phyloP scores from a whole-genome alignment of 1,140 invertebrate species.

The Bombus impatiens region DNA sequence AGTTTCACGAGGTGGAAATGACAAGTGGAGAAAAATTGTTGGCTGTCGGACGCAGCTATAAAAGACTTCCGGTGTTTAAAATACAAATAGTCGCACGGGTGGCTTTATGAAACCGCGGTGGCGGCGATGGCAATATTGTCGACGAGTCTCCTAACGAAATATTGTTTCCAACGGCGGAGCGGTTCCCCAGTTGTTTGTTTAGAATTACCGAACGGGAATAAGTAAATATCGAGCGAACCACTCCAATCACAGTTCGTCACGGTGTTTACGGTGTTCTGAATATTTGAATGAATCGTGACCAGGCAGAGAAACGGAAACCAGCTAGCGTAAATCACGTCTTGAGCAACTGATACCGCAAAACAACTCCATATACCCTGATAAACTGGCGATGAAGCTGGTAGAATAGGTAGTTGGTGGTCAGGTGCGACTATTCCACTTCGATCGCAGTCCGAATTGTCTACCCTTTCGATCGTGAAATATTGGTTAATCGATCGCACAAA shows the following conservation, averaged over 20 bases:
- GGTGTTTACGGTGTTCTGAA: slow-evolving; percentile 19
- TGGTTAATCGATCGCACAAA: not conserved
- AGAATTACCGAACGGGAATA: slow-evolving; percentile 14
- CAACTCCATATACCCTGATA: not conserved
- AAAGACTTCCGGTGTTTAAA: not conserved
- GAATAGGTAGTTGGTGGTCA: not conserved
- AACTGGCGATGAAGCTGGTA: not conserved
- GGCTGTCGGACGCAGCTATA: not conserved
- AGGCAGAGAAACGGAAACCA: not conserved
- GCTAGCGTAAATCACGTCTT: slow-evolving; percentile 27
- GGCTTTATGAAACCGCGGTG: not conserved
- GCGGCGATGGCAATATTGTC: not conserved
- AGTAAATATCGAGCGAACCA: slow-evolving; percentile 8
- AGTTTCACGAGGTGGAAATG: not conserved
- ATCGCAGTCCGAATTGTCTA: not conserved
- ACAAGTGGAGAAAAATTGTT: not conserved
- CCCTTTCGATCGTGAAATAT: not conserved
- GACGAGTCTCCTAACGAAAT: not conserved
- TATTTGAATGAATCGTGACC: slow-evolving; percentile 35
- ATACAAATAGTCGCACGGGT: not conserved
- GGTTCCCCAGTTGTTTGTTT: not conserved
- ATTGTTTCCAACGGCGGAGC: not conserved
- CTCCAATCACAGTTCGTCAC: slow-evolving; percentile 9
- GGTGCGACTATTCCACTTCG: not conserved
- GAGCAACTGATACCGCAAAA: slow-evolving; percentile 16